Evolutionary conservation across 2,888 invertebrate species (phyloP).

Genomic region (Schrankia costaestrigalis): DNA sequence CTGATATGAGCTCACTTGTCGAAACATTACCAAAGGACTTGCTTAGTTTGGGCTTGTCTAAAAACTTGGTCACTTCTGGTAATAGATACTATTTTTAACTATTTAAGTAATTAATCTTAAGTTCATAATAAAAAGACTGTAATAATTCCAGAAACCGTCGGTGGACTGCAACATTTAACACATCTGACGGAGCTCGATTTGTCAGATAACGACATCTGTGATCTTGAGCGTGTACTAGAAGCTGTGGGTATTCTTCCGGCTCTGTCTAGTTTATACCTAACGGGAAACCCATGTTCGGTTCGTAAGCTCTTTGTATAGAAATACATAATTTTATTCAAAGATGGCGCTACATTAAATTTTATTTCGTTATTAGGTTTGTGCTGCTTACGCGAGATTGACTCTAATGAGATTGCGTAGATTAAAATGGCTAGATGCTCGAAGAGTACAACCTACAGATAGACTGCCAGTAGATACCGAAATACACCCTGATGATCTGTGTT

Average conservation of each 20-base stretch:
- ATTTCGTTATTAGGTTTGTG: slow-evolving; percentile 53
- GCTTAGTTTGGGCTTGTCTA: slow-evolving; percentile 73
- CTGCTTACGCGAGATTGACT: slow-evolving; percentile 67
- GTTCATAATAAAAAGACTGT: not conserved
- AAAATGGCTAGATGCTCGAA: slow-evolving; percentile 73
- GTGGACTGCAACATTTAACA: slow-evolving; percentile 42
- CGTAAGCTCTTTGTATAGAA: slow-evolving; percentile 10
- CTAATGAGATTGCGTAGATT: slow-evolving; percentile 60
- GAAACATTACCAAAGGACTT: slow-evolving; percentile 57
- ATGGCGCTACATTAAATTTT: slow-evolving; percentile 1
- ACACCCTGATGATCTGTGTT: slow-evolving; percentile 58
- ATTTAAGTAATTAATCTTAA: not conserved
- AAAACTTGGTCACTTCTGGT: slow-evolving; percentile 67
- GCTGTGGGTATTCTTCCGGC: slow-evolving; percentile 51
- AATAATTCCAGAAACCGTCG: slow-evolving; percentile 41
- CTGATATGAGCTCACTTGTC: slow-evolving; percentile 47
- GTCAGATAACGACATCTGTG: slow-evolving; percentile 81
- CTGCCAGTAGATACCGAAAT: slow-evolving; percentile 41
- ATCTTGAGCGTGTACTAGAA: slow-evolving; percentile 61
- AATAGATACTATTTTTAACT: slow-evolving; percentile 9
- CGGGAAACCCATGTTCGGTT: slow-evolving; percentile 82
- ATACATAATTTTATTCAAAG: no score
- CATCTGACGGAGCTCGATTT: slow-evolving; percentile 69
- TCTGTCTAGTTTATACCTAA: slow-evolving; percentile 67
- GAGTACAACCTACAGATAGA: slow-evolving; percentile 59